Base-by-base conservation (phyloP, 2,888 invertebrate species). In the Lasioglossum lativentre region DNA sequence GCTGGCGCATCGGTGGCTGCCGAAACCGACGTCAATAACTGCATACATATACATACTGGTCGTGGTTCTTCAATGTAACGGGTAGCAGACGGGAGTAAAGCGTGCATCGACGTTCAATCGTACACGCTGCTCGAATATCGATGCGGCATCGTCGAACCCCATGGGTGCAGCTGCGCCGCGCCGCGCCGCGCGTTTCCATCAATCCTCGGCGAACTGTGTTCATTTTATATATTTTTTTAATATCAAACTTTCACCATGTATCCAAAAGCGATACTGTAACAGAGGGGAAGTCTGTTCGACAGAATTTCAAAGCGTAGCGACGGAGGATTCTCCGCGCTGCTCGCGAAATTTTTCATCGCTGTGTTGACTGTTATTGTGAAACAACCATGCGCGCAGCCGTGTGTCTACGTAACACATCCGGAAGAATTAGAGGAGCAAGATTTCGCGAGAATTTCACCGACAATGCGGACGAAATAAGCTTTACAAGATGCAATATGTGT, bases 21-120 rank as follows among this genome's bases (percentile, higher is more conserved):
- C 27, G 30, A 68, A 42, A 66, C 68, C 42, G 68, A 72, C 80
- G 76, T 16, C 70, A 76, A 70, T 70, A 45, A 30, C 63, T 30
- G 71, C 56, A 72, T 45, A n/a, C n/a, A 34, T 34, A 34, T 3
- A 34, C 3, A 45, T 80, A 77, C 75, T 30, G 56, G 56, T 77
- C 80, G 71, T 59, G 52, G 75, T 76, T 81, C 78, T 75, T 84
- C 34, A 52, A 56, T 75, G 76, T 52, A 84, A 86, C 80, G 56
- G 74, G 82, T 77, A 74, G 80, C 56, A 77, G 72, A 77, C 75
- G 75, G 30, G 77, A 76, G 78, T 66, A 72, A 80, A 80, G 78
- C 82, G 86, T 87, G 86, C 91, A 92, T 90, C 91, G 92, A 90
- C 88, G 90, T 91, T 90, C 88, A 91, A 92, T 93, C 92, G 92